Evolutionary conservation across 2,888 invertebrate genomes (phyloP).

Genomic region (Ashinkailepas kermadecensis): DNA sequence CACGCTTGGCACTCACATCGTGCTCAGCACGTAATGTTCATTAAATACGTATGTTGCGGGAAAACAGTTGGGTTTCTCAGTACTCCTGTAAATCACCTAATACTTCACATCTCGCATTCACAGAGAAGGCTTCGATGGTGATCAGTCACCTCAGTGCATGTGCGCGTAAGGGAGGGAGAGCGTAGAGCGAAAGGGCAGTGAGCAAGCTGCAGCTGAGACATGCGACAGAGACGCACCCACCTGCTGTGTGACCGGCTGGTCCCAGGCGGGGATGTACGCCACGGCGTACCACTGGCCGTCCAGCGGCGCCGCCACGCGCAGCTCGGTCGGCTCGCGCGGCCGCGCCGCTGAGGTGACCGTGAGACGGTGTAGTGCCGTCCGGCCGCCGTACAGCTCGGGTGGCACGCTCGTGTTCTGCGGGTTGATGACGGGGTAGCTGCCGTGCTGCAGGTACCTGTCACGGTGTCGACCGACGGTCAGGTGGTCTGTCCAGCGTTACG

Average conservation of each 20-base stretch:
- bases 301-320: constrained; percentile 45
- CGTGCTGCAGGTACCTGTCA: constrained; percentile 63
- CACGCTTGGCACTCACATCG: no score
- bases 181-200: no score
- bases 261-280: constrained; percentile 51
- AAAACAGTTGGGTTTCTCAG: no score
- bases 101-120: no score
- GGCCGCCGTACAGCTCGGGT: constrained; percentile 48
- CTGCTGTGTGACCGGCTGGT: constrained; percentile 46
- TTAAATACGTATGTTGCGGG: no score
- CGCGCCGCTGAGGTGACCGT: constrained; percentile 40
- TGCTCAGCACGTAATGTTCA: no score
- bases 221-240: constrained; percentile 36
- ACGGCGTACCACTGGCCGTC: constrained; percentile 74
- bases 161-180: no score
- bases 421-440: constrained; percentile 72
- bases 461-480: neutral
- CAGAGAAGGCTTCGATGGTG: no score
- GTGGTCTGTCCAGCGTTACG: no score
- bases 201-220: no score
- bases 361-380: constrained; percentile 40
- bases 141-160: no score
- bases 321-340: constrained; percentile 43
- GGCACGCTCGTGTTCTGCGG: constrained; percentile 73
- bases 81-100: no score